phyloP scores from a whole-genome alignment of 2,113 vertebrate species.

The Reinhardtius hippoglossoides region DNA sequence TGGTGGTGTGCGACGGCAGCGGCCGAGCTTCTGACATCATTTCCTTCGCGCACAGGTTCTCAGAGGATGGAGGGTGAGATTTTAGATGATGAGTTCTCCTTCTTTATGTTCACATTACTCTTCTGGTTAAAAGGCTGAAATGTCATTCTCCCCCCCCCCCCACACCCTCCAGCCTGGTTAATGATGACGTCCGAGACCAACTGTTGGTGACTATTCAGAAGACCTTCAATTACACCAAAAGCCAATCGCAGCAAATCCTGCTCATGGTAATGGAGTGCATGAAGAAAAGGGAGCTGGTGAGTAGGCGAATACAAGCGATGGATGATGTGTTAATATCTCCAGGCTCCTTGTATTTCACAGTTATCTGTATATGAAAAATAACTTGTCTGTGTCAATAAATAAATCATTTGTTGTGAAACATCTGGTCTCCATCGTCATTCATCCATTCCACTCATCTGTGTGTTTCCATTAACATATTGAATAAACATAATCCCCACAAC shows the following conservation, averaged over 20 bases:
- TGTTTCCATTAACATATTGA: conserved; percentile 63
- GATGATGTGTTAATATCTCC: neutral
- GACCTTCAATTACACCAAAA: conserved; percentile 95
- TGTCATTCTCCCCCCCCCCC: neutral
- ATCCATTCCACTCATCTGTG: conserved; percentile 69
- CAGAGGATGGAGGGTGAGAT: conserved; percentile 92
- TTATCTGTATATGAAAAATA: conserved; percentile 9
- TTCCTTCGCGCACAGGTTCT: conserved; percentile 96
- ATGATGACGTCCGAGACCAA: conserved; percentile 92
- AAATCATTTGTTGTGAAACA: conserved; percentile 67
- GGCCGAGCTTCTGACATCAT: conserved; percentile 95
- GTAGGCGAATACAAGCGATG: conserved; percentile 60
- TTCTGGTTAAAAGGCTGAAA: neutral
- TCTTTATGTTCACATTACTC: too few species aligned
- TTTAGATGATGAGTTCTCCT: neutral
- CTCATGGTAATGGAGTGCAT: conserved; percentile 95
- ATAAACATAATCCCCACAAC: conserved; percentile 68
- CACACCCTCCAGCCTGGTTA: conserved; percentile 84
- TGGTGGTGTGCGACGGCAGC: conserved; percentile 96
- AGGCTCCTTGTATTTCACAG: neutral
- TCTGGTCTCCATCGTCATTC: conserved; percentile 72
- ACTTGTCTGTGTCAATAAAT: conserved; percentile 64
- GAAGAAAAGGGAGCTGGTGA: conserved; percentile 98
- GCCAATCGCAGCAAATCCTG: conserved; percentile 93
- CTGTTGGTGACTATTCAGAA: conserved; percentile 98